Conservation (phyloP, 2,113 vertebrate species). For the Brachirus orientalis region DNA sequence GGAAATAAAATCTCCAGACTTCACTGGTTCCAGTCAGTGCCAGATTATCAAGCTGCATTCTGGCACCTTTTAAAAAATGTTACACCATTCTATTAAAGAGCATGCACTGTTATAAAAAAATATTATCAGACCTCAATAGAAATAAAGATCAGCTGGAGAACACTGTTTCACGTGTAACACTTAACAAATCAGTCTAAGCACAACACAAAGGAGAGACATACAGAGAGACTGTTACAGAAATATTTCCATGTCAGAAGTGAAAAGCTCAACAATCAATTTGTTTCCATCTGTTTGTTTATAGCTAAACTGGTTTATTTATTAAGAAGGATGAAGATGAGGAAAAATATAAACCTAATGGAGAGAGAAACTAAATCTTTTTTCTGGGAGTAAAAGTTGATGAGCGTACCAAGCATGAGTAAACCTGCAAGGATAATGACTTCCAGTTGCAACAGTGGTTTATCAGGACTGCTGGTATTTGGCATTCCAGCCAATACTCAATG, state of each 20-base stretch:
- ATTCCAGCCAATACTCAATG: constrained; percentile 37
- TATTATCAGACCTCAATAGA: constrained; percentile 16
- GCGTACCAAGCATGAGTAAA: constrained; percentile 46
- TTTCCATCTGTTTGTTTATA: constrained; percentile 46
- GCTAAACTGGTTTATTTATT: constrained; percentile 21
- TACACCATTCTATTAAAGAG: constrained; percentile 26
- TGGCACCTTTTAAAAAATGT: constrained; percentile 36
- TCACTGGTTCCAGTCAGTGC: constrained; percentile 1
- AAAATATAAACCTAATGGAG: neutral
- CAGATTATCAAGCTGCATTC: constrained; percentile 26
- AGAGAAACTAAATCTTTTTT: neutral
- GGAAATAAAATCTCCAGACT: constrained; percentile 20
- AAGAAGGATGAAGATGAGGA: constrained; percentile 15
- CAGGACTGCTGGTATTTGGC: constrained; percentile 37
- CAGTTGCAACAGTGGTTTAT: constrained; percentile 55
- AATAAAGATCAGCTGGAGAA: constrained; percentile 14
- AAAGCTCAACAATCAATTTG: constrained; percentile 15
- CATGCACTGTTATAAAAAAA: too few relatives aligned
- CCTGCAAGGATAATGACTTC: constrained; percentile 50
- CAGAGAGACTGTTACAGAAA: neutral
- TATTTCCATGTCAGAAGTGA: too few relatives aligned
- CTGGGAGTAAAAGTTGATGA: constrained; percentile 7
- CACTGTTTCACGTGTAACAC: constrained; percentile 26
- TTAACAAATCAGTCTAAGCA: constrained; percentile 7
- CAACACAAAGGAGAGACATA: constrained; percentile 5